Evolutionary conservation across 2,888 invertebrate species (phyloP).

Genomic region (Orgyia antiqua): DNA sequence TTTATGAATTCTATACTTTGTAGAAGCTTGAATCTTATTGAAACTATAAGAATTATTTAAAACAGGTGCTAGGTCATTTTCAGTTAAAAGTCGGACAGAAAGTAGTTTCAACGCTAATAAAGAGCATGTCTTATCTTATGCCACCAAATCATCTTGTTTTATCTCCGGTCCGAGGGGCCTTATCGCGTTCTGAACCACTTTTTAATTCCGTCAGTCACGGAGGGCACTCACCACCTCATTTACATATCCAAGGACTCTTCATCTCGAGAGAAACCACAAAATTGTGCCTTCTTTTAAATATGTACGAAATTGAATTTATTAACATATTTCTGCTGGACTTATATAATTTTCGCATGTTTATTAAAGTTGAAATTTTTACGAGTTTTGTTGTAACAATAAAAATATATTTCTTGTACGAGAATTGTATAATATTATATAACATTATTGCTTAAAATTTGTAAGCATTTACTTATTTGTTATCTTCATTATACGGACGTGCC

Average conservation of each 20-base stretch:
- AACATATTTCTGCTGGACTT: slow-evolving; percentile 4
- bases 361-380: slow-evolving; percentile 1
- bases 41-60: too few relatives aligned
- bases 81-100: too few relatives aligned
- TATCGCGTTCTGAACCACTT: slow-evolving; percentile 27
- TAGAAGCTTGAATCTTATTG: too few relatives aligned
- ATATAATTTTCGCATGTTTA: slow-evolving; percentile 2
- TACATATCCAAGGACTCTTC: slow-evolving; percentile 36
- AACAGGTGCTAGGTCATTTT: too few relatives aligned
- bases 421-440: too few relatives aligned
- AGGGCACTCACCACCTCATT: slow-evolving; percentile 31
- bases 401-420: too few relatives aligned
- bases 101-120: slow-evolving; percentile 4
- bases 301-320: slow-evolving; percentile 8
- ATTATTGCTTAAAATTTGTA: too few relatives aligned
- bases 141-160: slow-evolving; percentile 21
- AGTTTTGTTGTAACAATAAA: not conserved
- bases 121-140: slow-evolving; percentile 24
- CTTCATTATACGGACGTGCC: too few relatives aligned
- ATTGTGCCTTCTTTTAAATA: slow-evolving; percentile 6
- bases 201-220: slow-evolving; percentile 29
- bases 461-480: too few relatives aligned
- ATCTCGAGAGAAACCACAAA: slow-evolving; percentile 14
- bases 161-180: slow-evolving; percentile 25
- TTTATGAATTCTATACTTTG: too few relatives aligned